Evolutionary conservation across 2,113 vertebrate genomes (phyloP).

Genomic region (Merops nubicus): DNA sequence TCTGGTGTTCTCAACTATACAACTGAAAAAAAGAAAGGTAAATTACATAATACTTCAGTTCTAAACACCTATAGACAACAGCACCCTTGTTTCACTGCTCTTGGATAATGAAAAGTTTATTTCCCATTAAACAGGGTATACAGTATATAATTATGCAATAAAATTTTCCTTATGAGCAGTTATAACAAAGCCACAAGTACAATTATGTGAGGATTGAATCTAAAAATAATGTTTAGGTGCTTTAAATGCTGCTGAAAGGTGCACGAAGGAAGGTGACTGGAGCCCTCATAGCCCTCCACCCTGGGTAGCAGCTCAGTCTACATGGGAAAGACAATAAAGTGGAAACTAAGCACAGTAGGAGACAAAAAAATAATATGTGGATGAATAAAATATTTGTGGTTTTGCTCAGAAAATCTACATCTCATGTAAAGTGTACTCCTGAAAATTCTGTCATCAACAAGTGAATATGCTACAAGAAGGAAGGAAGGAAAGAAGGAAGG

Average conservation of each 20-base stretch:
- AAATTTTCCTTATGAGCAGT: background rate
- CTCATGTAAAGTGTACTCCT: background rate
- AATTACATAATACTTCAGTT: background rate
- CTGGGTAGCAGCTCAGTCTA: background rate
- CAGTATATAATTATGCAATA: background rate
- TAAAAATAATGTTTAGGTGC: background rate
- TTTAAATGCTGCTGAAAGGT: background rate
- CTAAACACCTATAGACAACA: background rate
- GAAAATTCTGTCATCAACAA: background rate
- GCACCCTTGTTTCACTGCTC: background rate
- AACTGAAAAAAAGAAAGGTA: background rate
- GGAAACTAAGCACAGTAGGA: background rate
- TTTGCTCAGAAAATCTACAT: background rate
- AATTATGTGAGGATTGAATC: background rate
- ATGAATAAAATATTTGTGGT: background rate
- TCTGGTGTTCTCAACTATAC: slow-evolving; percentile 25
- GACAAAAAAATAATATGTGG: background rate
- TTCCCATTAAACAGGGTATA: background rate
- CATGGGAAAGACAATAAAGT: background rate
- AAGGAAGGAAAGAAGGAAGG: no score
- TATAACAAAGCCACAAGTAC: background rate
- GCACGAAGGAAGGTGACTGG: background rate
- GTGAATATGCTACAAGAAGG: background rate
- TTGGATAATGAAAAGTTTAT: background rate
- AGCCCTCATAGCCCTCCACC: background rate